Evolutionary conservation across 2,113 vertebrate genomes (phyloP).

Genomic region (Clarias macrocephalus): DNA sequence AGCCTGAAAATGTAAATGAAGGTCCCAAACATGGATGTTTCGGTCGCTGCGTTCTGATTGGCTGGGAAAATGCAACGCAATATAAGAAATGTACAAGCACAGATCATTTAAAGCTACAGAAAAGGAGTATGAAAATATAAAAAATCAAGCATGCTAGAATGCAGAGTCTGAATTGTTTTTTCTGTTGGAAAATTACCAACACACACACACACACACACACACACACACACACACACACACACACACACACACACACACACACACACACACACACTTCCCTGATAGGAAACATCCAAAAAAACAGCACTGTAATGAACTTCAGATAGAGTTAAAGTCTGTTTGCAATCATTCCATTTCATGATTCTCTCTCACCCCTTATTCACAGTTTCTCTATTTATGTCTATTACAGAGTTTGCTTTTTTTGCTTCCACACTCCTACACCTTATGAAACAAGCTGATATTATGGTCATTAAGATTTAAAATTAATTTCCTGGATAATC

Average conservation of each 20-base stretch:
- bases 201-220: neutral
- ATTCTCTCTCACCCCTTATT: neutral
- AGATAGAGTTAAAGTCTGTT: neutral
- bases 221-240: neutral
- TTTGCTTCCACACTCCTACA: neutral
- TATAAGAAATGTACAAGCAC: no score
- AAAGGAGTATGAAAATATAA: no score
- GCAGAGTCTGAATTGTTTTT: no score
- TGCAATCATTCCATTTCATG: neutral
- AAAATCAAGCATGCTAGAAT: no score
- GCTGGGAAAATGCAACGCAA: no score
- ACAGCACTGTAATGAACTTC: neutral
- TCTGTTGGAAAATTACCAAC: no score
- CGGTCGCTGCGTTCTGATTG: no score
- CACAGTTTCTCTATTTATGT: neutral
- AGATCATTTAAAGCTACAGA: no score
- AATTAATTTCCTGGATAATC: neutral
- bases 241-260: slow-evolving; percentile 1
- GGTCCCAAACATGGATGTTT: no score
- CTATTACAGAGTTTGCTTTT: neutral
- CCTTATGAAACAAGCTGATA: neutral
- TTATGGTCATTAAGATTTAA: neutral
- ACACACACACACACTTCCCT: neutral
- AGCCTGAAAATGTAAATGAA: no score
- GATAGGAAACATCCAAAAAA: neutral